Evolutionary conservation across 2,888 invertebrate genomes (phyloP).

Genomic region (Oeneis ivallda): DNA sequence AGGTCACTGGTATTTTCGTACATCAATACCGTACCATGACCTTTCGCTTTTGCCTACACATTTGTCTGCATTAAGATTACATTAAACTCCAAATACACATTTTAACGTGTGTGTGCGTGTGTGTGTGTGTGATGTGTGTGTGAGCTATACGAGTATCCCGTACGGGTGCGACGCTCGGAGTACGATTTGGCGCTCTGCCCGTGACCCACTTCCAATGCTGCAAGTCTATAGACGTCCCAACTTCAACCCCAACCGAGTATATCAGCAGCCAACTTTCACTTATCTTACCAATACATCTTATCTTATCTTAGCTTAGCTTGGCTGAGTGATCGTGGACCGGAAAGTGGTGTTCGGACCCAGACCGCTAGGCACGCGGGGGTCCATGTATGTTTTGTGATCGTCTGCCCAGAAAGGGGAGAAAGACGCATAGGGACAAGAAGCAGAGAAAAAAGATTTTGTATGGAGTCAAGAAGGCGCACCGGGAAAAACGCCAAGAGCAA

Average conservation of each 20-base stretch:
- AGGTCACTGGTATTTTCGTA: not conserved
- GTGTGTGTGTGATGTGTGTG: not conserved
- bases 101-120: too few species aligned
- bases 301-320: too few species aligned
- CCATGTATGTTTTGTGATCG: too few species aligned
- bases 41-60: not conserved
- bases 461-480: too few species aligned
- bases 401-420: too few species aligned
- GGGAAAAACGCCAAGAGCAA: too few species aligned
- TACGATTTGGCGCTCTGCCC: slow-evolving; percentile 13
- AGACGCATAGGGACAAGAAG: too few species aligned
- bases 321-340: too few species aligned
- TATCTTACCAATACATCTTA: too few species aligned
- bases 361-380: too few species aligned
- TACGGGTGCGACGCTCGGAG: not conserved
- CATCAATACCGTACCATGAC: not conserved
- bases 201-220: slow-evolving; percentile 9
- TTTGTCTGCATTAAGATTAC: slow-evolving; percentile 15
- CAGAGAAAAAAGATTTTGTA: too few species aligned
- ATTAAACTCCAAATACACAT: not conserved
- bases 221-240: not conserved
- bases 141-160: not conserved
- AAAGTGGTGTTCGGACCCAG: too few species aligned
- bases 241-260: not conserved
- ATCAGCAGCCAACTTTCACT: not conserved